Percentiles rank a stretch among this genome's conserved stretches.
Evolutionary conservation across 2,888 invertebrate species (phyloP).

Genomic region (Calameuta pallipes): DNA sequence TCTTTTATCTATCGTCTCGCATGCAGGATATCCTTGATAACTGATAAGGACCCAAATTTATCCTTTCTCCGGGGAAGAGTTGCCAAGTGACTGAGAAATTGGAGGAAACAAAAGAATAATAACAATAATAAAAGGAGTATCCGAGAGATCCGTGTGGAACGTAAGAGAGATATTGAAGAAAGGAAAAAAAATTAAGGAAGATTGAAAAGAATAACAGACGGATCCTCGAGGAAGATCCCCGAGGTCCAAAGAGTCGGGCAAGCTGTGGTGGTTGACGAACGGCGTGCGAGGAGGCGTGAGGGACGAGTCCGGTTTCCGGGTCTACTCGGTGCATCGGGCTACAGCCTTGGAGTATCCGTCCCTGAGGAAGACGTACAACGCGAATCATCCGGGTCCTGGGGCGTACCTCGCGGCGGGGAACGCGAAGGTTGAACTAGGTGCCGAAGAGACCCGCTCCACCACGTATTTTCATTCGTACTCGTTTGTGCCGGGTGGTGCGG

Average conservation of each 20-base stretch:
- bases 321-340: slow-evolving; percentile 10
- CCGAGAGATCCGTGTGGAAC: slow-evolving; percentile 16
- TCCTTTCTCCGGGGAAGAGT: not conserved
- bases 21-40: not conserved
- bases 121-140: not conserved
- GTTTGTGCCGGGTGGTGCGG: slow-evolving; percentile 65
- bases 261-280: slow-evolving; percentile 59
- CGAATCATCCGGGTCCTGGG: not conserved
- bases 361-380: not conserved
- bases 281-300: slow-evolving; percentile 3
- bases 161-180: slow-evolving; percentile 1
- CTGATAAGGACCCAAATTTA: not conserved
- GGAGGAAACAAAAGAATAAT: slow-evolving; percentile 10
- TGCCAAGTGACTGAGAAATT: not conserved
- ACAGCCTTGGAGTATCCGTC: slow-evolving; percentile 3
- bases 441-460: slow-evolving; percentile 57
- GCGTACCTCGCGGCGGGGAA: slow-evolving; percentile 10
- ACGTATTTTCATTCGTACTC: slow-evolving; percentile 67
- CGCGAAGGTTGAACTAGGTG: slow-evolving; percentile 36
- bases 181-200: slow-evolving; percentile 6
- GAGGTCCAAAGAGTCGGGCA: slow-evolving; percentile 38
- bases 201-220: not conserved
- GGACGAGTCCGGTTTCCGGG: slow-evolving; percentile 5
- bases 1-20: not conserved
- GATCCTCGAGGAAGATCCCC: slow-evolving; percentile 12